Evolutionary conservation across 2,113 vertebrate genomes (phyloP).

Genomic region (Leucoraja erinaceus): DNA sequence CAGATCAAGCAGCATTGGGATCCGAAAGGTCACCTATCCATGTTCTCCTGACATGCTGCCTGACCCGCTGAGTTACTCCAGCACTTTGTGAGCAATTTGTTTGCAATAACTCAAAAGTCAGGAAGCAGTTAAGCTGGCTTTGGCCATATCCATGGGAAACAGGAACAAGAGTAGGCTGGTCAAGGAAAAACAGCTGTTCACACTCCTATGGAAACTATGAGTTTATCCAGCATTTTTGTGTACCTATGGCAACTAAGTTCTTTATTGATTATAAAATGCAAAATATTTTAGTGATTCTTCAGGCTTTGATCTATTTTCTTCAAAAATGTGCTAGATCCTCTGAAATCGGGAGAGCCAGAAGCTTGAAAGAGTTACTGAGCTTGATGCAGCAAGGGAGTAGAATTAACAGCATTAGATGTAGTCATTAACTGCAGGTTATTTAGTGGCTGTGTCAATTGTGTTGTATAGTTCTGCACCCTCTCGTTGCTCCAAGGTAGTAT

Average conservation of each 20-base stretch:
- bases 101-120: neutral
- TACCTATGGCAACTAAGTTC: neutral
- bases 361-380: constrained; percentile 9
- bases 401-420: constrained; percentile 22
- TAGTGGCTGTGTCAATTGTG: neutral
- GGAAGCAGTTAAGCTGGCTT: neutral
- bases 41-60: too few relatives aligned
- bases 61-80: too few relatives aligned
- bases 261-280: neutral
- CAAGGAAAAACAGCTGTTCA: too few relatives aligned
- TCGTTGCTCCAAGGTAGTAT: neutral
- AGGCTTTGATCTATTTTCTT: neutral
- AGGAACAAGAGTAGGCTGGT: neutral
- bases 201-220: neutral
- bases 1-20: too few relatives aligned
- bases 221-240: too few relatives aligned
- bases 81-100: neutral
- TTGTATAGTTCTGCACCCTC: neutral
- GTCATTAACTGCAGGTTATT: constrained; percentile 20
- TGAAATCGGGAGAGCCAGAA: neutral
- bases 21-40: too few relatives aligned
- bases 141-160: neutral
- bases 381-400: neutral
- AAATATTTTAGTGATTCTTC: neutral
- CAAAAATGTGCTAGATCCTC: neutral